Evolutionary conservation across 2,888 invertebrate genomes (phyloP), one percentile per base, ranked within the genome.

Genomic region (Amitus sp.): DNA sequence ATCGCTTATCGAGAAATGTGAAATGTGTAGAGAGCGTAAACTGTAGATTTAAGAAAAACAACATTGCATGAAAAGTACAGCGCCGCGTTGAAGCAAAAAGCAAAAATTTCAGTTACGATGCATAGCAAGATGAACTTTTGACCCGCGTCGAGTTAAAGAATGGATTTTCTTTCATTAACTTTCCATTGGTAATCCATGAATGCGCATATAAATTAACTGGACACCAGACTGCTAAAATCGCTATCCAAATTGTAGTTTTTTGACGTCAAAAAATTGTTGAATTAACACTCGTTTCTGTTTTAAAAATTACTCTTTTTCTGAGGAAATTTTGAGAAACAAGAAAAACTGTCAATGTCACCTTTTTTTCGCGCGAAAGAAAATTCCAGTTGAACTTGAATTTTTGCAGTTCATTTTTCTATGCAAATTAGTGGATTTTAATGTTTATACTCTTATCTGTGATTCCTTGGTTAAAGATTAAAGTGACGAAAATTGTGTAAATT

Each of bases 401-500:
- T n/a, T n/a, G n/a, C n/a, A n/a, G n/a, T n/a, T n/a, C n/a, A n/a
- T n/a, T n/a, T n/a, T n/a, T n/a, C n/a, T n/a, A n/a, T n/a, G n/a
- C n/a, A n/a, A 18, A 45, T 3, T 64, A 64, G 60, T 59, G 60
- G 57, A 54, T 60, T 60, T 56, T 60, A 57, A 60, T 53, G 54
- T 60, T 64, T 60, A 54, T 60, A 64, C 59, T 63, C 50, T 58
- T 63, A 63, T 58, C 62, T 63, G 63, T 59, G 63, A 64, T 64
- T 64, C 53, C 50, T 64, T 60, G 59, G 64, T 64, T 60, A 49
- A 60, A 60, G 59, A 53, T 64, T 37, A 62, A 46, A 55, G 51
- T 30, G 15, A 48, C n/a, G n/a, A n/a, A 45, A 55, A 55, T 20
- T 30, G 48, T 52, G 40, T 23, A 50, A 33, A 46, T 30, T n/a